Evolutionary conservation across 35 echinoderm and acorn worm genomes (phyloP).

Genomic region (Heliocidaris erythrogramma): DNA sequence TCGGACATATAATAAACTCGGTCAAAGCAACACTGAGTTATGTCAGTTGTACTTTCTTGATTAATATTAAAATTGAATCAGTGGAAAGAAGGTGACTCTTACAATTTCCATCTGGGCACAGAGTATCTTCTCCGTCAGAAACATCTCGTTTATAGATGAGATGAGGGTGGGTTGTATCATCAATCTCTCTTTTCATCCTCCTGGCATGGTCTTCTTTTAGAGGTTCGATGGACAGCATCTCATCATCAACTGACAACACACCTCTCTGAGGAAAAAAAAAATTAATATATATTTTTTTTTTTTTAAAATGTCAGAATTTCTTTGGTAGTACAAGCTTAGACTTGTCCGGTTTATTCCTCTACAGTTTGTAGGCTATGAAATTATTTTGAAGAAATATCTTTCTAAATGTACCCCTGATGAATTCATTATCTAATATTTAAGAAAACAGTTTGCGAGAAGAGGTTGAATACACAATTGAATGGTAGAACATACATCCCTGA

Average conservation of each 20-base stretch:
- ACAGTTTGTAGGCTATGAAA: neutral
- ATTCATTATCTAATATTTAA: neutral
- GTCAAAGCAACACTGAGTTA: too few relatives aligned
- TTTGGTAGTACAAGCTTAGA: neutral
- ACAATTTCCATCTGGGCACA: neutral
- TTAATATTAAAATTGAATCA: neutral
- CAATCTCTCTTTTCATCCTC: neutral
- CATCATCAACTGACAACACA: neutral
- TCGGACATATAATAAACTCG: too few relatives aligned
- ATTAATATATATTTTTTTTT: too few relatives aligned
- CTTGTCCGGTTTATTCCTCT: neutral
- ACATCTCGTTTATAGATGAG: constrained; percentile 42
- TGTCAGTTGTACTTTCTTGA: neutral
- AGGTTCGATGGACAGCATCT: constrained; percentile 25
- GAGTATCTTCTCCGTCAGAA: neutral
- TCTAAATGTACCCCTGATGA: neutral
- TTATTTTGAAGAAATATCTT: neutral
- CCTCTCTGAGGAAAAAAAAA: neutral
- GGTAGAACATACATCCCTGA: too few relatives aligned
- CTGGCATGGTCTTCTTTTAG: constrained; percentile 36
- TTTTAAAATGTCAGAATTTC: neutral
- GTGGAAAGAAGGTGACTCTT: neutral
- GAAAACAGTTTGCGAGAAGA: neutral
- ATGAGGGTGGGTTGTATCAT: constrained; percentile 13
- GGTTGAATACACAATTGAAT: too few relatives aligned